These are phyloP conservation scores for Pachyrhynchus sulphureomaculatus DNA, from an alignment of 1,140 invertebrate species.

Conservation along the genomic window DNA sequence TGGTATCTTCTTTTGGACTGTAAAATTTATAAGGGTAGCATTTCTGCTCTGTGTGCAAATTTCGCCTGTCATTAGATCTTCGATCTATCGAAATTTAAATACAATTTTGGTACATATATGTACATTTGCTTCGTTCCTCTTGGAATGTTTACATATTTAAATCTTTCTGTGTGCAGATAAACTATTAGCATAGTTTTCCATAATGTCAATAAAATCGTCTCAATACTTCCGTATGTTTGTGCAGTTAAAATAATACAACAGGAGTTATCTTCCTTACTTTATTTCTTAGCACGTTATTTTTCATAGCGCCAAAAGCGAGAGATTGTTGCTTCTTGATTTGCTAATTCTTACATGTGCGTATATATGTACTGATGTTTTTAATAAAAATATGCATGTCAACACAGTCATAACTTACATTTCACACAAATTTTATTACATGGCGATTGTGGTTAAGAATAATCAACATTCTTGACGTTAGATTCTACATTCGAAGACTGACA, in stretches of 20 bases:
- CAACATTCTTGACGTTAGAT: too few relatives aligned
- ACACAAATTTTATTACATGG: too few relatives aligned
- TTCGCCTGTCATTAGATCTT: constrained; percentile 34
- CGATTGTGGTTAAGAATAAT: too few relatives aligned
- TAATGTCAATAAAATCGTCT: constrained; percentile 38
- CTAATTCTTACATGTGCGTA: too few relatives aligned
- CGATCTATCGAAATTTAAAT: constrained; percentile 41
- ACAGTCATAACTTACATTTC: too few relatives aligned
- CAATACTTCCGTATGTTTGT: constrained; percentile 11
- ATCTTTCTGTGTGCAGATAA: constrained; percentile 38
- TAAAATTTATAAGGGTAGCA: constrained; percentile 22
- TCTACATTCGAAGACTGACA: too few relatives aligned
- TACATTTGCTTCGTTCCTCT: constrained; percentile 31
- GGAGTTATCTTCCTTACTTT: constrained; percentile 33
- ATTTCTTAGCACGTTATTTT: constrained; percentile 29
- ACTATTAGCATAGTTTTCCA: constrained; percentile 38
- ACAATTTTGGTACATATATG: constrained; percentile 43
- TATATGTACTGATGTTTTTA: too few relatives aligned
- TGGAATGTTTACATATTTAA: constrained; percentile 34
- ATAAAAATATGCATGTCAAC: too few relatives aligned
- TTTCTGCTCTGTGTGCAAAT: constrained; percentile 42
- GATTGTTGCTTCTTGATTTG: constrained; percentile 7
- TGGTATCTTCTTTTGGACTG: constrained; percentile 33
- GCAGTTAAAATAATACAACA: constrained; percentile 32
- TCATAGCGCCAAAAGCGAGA: constrained; percentile 2